Evolutionary conservation across 2,797 vertebrate species (phyloP).

Genomic region (Cirrhinus molitorella): DNA sequence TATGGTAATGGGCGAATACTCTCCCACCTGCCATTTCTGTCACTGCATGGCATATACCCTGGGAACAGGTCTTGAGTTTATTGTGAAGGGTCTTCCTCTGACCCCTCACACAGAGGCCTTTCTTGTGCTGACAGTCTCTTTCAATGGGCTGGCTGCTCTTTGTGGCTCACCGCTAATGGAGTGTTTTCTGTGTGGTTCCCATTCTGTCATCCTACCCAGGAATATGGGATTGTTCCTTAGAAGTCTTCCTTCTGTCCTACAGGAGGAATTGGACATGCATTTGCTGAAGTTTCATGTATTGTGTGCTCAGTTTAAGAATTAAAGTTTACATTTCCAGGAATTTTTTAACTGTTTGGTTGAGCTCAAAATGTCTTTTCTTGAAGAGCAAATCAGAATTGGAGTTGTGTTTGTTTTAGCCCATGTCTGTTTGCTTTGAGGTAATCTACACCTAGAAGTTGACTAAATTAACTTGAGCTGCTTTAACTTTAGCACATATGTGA

Average conservation of each 20-base stretch:
- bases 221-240: constrained; percentile 26
- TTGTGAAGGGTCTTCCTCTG: constrained; percentile 25
- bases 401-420: not conserved
- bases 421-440: not conserved
- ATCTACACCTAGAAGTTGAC: not conserved
- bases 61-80: constrained; percentile 11
- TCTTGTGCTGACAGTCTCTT: constrained; percentile 44
- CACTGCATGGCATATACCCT: not conserved
- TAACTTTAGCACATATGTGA: not conserved
- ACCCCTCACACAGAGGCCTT: constrained; percentile 19
- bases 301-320: not conserved
- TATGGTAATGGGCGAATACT: not conserved
- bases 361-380: not conserved
- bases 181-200: constrained; percentile 20
- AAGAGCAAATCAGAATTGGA: not conserved
- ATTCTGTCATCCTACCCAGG: constrained; percentile 32
- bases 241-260: not conserved
- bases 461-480: not conserved
- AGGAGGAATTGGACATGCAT: constrained; percentile 7
- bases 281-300: constrained; percentile 26
- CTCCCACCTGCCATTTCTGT: not conserved
- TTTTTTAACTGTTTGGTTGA: not conserved
- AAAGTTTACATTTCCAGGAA: not conserved
- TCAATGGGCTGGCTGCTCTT: constrained; percentile 32
- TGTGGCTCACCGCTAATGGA: constrained; percentile 51